phyloP scores from a whole-genome alignment of 1,140 invertebrate genomes.

The Thereuonema tuberculata region DNA sequence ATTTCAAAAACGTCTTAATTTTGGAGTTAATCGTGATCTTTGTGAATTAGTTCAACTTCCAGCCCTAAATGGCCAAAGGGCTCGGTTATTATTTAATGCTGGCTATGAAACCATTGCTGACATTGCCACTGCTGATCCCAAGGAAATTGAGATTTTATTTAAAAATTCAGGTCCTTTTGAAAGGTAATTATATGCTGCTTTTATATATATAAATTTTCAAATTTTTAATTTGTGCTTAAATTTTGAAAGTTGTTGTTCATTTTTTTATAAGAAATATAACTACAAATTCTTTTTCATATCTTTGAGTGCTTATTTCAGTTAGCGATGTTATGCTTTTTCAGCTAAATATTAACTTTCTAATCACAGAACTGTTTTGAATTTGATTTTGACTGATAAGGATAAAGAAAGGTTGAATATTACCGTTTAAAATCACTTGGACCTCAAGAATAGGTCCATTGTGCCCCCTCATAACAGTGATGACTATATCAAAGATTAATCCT shows the following conservation, averaged over 20 bases:
- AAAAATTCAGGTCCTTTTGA: slow-evolving; percentile 67
- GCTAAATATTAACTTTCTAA: too few species aligned
- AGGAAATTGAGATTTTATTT: slow-evolving; percentile 59
- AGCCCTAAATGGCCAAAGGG: slow-evolving; percentile 66
- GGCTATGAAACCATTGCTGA: slow-evolving; percentile 64
- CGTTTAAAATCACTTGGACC: too few species aligned
- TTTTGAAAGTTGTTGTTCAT: not conserved
- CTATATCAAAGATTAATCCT: too few species aligned
- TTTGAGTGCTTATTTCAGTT: too few species aligned
- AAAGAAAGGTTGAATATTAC: too few species aligned
- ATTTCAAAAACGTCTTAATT: slow-evolving; percentile 85
- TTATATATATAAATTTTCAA: not conserved
- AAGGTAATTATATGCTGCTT: slow-evolving; percentile 33
- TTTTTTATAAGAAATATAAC: slow-evolving; percentile 5
- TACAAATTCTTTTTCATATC: too few species aligned
- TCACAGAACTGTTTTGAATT: too few species aligned
- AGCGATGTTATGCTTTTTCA: too few species aligned
- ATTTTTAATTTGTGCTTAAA: not conserved
- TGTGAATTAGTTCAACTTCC: slow-evolving; percentile 78
- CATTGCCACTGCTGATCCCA: slow-evolving; percentile 54
- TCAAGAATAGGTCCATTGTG: too few species aligned
- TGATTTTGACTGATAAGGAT: too few species aligned
- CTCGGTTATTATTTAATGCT: slow-evolving; percentile 66
- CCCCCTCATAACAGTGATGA: too few species aligned
- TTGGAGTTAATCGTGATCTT: slow-evolving; percentile 84